Percentiles rank a stretch among this genome's conserved stretches.
phyloP scores from a whole-genome alignment of 2,113 vertebrate genomes.

The Siniperca chuatsi region DNA sequence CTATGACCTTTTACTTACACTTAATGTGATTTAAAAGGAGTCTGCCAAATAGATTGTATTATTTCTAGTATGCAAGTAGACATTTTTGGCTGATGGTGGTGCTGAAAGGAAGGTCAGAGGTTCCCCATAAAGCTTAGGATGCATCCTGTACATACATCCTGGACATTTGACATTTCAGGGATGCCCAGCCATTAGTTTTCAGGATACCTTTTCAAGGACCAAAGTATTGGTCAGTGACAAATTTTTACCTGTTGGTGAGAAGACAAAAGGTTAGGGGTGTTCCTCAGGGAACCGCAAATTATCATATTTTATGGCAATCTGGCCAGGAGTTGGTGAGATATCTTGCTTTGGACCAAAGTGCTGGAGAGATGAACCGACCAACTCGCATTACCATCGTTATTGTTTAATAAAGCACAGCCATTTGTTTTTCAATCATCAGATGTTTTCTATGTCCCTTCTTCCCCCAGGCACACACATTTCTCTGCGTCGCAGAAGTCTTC shows the following conservation, averaged over 20 bases:
- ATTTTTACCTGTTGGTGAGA: not conserved
- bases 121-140: not conserved
- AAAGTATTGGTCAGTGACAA: not conserved
- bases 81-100: not conserved
- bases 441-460: not conserved
- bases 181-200: not conserved
- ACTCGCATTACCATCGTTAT: too few species aligned
- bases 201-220: accelerated
- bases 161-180: not conserved
- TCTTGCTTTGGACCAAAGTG: not conserved
- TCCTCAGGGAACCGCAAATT: not conserved
- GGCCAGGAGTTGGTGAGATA: too few species aligned
- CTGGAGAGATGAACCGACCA: not conserved
- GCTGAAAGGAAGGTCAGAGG: not conserved
- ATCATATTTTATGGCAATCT: not conserved
- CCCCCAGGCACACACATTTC: not conserved
- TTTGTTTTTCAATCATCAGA: too few species aligned
- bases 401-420: not conserved
- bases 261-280: not conserved
- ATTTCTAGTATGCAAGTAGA: not conserved
- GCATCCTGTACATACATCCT: not conserved
- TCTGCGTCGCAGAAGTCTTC: not conserved
- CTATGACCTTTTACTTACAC: not conserved
- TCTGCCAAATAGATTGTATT: not conserved
- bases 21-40: not conserved